Evolutionary conservation across 2,888 invertebrate species (phyloP).

Genomic region (Melieria crassipennis): DNA sequence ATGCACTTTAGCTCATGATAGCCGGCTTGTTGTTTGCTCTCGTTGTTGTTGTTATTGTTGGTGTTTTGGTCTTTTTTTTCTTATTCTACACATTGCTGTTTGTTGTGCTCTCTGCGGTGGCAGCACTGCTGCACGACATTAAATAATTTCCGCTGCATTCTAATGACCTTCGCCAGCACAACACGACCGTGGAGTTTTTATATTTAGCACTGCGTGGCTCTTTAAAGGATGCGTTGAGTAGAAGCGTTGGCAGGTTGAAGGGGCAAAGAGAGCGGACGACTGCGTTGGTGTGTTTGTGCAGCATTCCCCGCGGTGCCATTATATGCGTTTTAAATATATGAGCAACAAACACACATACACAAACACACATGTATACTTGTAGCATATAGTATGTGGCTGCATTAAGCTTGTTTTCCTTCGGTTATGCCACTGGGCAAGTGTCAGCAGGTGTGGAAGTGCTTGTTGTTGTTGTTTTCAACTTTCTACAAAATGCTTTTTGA

Average conservation of each 20-base stretch:
- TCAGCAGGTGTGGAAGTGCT: constrained; percentile 9
- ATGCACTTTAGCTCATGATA: constrained; percentile 32
- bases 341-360: constrained; percentile 9
- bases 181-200: constrained; percentile 6
- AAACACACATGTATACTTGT: not conserved
- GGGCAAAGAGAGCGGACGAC: not conserved
- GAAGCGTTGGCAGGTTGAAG: not conserved
- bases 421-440: constrained; percentile 17
- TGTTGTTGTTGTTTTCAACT: constrained; percentile 28
- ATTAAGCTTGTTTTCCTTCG: constrained; percentile 24
- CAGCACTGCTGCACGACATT: constrained; percentile 29
- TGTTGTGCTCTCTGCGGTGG: constrained; percentile 15
- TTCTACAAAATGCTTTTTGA: constrained; percentile 25
- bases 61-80: not conserved
- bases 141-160: constrained; percentile 34
- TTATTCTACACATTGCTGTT: not conserved
- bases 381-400: not conserved
- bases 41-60: not conserved
- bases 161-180: constrained; percentile 31
- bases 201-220: not conserved
- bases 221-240: too few species aligned
- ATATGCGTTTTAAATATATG: not conserved
- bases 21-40: not conserved
- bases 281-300: not conserved
- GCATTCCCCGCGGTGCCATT: not conserved